A percentile compares a stretch with the other conserved stretches of the same genome.
Evolutionary conservation across 2,888 invertebrate species (phyloP).

Genomic region (Arctia plantaginis): DNA sequence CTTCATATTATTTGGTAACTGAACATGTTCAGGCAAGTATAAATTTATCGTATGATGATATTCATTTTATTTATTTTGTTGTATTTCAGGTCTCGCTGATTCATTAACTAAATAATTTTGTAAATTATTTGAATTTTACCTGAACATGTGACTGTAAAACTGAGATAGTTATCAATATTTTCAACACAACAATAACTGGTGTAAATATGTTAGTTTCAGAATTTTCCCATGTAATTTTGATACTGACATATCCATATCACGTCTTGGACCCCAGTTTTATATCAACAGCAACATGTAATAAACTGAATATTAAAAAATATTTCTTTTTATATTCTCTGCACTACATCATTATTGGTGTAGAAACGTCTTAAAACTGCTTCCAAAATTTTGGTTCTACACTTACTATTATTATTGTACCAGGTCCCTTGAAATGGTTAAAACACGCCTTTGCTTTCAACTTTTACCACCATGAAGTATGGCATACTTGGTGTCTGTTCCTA

Average conservation of each 20-base stretch:
- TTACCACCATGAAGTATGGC: not conserved
- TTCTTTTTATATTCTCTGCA: constrained; percentile 66
- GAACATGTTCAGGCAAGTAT: constrained; percentile 26
- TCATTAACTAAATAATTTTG: not conserved
- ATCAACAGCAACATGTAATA: constrained; percentile 76
- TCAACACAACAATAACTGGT: constrained; percentile 52
- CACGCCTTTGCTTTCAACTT: constrained; percentile 14
- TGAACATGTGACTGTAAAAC: constrained; percentile 41
- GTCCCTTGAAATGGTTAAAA: constrained; percentile 38
- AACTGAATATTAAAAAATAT: constrained; percentile 80
- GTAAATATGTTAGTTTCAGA: constrained; percentile 55
- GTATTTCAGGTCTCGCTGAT: not conserved
- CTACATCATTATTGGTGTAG: constrained; percentile 51
- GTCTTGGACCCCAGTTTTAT: constrained; percentile 81
- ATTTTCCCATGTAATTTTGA: constrained; percentile 52
- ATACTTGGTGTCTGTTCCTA: constrained; percentile 7
- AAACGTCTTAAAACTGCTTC: constrained; percentile 40
- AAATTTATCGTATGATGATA: not conserved
- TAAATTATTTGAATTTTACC: constrained; percentile 10
- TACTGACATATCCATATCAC: constrained; percentile 66
- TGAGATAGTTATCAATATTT: constrained; percentile 39
- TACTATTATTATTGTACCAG: constrained; percentile 53
- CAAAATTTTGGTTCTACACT: constrained; percentile 45
- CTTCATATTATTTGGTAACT: constrained; percentile 28
- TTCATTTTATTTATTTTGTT: not conserved